Evolutionary conservation across 2,113 vertebrate genomes (phyloP), one percentile per base, ranked within the genome.

Genomic region (Eclectus roratus): DNA sequence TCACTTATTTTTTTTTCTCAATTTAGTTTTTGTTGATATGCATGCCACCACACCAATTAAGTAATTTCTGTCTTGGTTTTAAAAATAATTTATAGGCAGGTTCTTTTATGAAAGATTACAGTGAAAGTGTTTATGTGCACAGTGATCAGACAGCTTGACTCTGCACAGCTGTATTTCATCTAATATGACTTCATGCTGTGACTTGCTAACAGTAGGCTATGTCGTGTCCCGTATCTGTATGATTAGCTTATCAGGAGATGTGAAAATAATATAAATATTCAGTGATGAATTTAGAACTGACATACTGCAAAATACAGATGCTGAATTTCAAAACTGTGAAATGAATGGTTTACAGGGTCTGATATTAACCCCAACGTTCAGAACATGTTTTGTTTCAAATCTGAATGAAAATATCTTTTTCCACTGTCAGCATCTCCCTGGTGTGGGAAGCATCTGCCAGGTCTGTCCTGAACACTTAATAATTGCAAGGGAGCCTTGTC

Each of bases 241-340:
- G 61, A 81, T 70, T 73, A 70, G 13, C 63, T 76, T 66, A 70
- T 82, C 37, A 58, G 71, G 71, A 91, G 41, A 78, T 78, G 64
- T 70, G 69, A 68, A 88, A 90, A 83, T 83, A 70, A 92, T 46
- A 63, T 23, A 66, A 94, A 90, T 93, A 86, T 58, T 93, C 64
- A 84, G 76, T 35, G 46, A 41, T 88, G 21, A 61, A 37, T 83
- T 85, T 91, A 69, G 49, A 71, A 56, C 24, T 70, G 86, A 44
- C 85, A 72, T 28, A 74, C 24, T 92, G 68, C 66, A 85, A 82
- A 91, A 91, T 76, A 85, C 76, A 68, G 83, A 91, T 49, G 73
- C 71, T 71, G 72, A 78, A 39, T 86, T 91, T 86, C 76, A 83
- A 64, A 95, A 46, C 91, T 68, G 50, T 81, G 71, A 93, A 91